A percentile compares a stretch with the other conserved stretches of the same genome.
Conservation (phyloP, 2,888 invertebrate genomes). For the Platerodrilus igneus region DNA sequence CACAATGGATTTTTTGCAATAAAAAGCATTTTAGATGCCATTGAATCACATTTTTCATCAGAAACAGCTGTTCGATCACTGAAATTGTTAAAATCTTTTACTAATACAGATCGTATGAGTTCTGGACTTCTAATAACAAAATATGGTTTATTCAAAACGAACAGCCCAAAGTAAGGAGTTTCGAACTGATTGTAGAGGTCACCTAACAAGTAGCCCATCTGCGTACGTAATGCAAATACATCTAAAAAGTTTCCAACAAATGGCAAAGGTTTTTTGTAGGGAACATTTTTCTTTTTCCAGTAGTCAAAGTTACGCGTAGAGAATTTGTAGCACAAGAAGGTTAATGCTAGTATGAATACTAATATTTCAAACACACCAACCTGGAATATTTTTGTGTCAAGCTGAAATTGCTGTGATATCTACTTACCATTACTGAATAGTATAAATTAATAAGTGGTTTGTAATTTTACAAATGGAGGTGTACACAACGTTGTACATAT, state of each 20-base stretch:
- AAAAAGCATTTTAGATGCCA: conserved; percentile 45
- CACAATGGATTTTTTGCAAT: conserved; percentile 49
- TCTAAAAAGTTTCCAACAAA: conserved; percentile 47
- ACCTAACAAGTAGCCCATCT: conserved; percentile 37
- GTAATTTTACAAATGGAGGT: no score
- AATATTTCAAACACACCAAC: no score
- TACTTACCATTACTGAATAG: no score
- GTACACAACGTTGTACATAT: no score
- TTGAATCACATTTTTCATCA: conserved; percentile 42
- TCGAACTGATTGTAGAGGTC: conserved; percentile 33
- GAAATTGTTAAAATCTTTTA: conserved; percentile 48
- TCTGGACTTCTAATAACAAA: conserved; percentile 46
- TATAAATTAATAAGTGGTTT: no score
- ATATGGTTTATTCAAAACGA: conserved; percentile 47
- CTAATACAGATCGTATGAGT: conserved; percentile 44
- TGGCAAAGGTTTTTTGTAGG: conserved; percentile 41
- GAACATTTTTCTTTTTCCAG: conserved; percentile 46
- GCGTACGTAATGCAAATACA: conserved; percentile 36
- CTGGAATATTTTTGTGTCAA: no score
- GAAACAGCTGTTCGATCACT: conserved; percentile 46
- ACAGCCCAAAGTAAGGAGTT: conserved; percentile 47
- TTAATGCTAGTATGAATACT: no score
- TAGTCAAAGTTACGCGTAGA: conserved; percentile 38
- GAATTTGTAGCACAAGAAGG: no score
- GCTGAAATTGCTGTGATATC: no score